Evolutionary conservation across 2,888 invertebrate species (phyloP).

Genomic region (Mythimna ferrago): DNA sequence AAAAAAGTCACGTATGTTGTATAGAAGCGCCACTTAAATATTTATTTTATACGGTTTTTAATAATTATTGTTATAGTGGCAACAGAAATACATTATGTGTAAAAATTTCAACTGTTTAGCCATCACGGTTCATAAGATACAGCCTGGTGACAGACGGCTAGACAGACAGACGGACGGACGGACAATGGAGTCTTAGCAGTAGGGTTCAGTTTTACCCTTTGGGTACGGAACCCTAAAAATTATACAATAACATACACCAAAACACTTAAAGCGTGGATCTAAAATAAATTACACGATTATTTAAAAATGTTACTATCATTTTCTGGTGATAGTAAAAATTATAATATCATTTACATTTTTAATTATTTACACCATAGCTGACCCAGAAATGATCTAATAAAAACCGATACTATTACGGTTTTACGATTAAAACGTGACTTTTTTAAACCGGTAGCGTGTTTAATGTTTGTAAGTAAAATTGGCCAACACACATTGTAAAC

Average conservation of each 20-base stretch:
- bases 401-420: slow-evolving; percentile 46
- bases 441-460: slow-evolving; percentile 49
- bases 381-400: slow-evolving; percentile 46
- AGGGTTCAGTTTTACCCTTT: too few species aligned
- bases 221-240: not conserved
- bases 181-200: too few species aligned
- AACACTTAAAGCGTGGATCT: slow-evolving; percentile 23
- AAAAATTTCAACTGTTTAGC: too few species aligned
- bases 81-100: too few species aligned
- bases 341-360: slow-evolving; percentile 59
- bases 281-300: slow-evolving; percentile 46
- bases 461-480: slow-evolving; percentile 22
- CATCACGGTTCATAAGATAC: too few species aligned
- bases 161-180: too few species aligned
- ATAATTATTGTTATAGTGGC: too few species aligned
- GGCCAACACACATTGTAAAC: not conserved
- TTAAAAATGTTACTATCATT: slow-evolving; percentile 31
- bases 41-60: too few species aligned
- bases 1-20: too few species aligned
- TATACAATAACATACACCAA: slow-evolving; percentile 4
- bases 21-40: too few species aligned
- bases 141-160: too few species aligned
- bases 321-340: slow-evolving; percentile 52
- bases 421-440: slow-evolving; percentile 50
- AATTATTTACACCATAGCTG: slow-evolving; percentile 53